phyloP scores from a whole-genome alignment of 2,113 vertebrate species.

The Grallaria varia region DNA sequence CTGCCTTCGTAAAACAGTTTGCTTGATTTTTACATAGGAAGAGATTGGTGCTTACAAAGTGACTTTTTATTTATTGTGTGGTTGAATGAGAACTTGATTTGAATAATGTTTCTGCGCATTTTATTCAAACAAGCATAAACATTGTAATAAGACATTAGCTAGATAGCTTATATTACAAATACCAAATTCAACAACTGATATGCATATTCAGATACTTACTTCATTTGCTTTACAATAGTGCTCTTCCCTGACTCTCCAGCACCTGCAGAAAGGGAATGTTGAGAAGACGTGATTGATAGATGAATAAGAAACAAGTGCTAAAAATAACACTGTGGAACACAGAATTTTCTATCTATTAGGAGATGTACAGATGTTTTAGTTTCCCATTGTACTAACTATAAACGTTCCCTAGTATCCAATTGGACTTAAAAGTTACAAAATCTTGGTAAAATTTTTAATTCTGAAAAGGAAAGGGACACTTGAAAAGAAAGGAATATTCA shows the following conservation, averaged over 20 bases:
- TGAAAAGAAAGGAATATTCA: background rate
- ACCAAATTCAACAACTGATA: background rate
- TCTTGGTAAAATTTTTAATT: background rate
- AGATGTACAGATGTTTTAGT: background rate
- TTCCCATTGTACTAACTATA: background rate
- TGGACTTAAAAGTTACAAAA: background rate
- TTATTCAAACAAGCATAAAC: slow-evolving; percentile 2
- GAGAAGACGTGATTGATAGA: background rate
- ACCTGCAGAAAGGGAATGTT: slow-evolving; percentile 62
- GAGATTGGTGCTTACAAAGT: background rate
- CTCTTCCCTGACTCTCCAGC: slow-evolving; percentile 82
- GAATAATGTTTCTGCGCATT: background rate
- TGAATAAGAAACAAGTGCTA: background rate
- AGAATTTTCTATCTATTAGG: background rate
- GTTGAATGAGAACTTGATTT: background rate
- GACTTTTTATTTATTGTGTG: background rate
- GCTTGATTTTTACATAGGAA: background rate
- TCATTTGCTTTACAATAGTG: slow-evolving; percentile 82
- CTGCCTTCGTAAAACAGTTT: background rate
- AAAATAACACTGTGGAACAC: background rate
- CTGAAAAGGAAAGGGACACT: background rate
- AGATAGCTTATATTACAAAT: background rate
- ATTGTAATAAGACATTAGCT: background rate
- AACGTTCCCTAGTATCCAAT: background rate
- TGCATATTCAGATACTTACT: slow-evolving; percentile 70